Base-by-base conservation (phyloP, 1,140 invertebrate species). In the Aphaenogaster floridana region DNA sequence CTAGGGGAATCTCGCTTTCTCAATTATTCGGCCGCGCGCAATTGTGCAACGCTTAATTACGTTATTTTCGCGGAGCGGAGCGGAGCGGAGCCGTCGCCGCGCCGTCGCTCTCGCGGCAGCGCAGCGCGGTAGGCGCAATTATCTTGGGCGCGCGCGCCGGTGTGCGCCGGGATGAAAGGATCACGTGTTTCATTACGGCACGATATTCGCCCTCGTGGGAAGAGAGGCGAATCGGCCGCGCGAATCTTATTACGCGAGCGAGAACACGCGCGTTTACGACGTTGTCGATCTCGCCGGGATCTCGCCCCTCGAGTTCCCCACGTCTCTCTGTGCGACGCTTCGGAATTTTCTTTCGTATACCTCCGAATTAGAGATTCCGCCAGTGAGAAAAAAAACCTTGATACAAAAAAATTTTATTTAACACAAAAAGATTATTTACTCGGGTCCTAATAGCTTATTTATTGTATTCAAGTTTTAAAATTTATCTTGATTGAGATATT, bases 31-130 rank as follows among this genome's bases (percentile, higher is more conserved):
- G 45, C 61, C 66, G 69, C 86, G 63, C n/a, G 42, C 68, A 88
- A 89, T 69, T 89, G 87, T 89, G 87, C 72, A 88, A 89, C 36
- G 54, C n/a, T 45, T 80, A 72, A 87, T 89, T 87, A 61, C 69
- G 69, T 48, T 68, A 68, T 68, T 68, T 61, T 36, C 86, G 54
- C 54, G 78, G 42, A 61, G 68, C 3, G 9, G 71, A 42, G 54
- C 54, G 78, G 42, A 61, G 68, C 3, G 9, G 71, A 42, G 72
- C 45, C 42, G 52, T 50, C 54, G 39, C 8, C 50, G n/a, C 8
- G 39, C 13, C 36, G 45, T 63, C 15, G 13, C 28, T 36, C 77
- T 5, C 71, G 57, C 21, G 39, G 59, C 28, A 61, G 28, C 59
- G 59, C 28, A 28, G 15, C 17, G 59, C 36, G 48, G 78, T 80